A percentile compares a stretch with the other conserved stretches of the same genome.
phyloP scores from a whole-genome alignment of 2,888 invertebrate genomes.

The Chouioia cunea region DNA sequence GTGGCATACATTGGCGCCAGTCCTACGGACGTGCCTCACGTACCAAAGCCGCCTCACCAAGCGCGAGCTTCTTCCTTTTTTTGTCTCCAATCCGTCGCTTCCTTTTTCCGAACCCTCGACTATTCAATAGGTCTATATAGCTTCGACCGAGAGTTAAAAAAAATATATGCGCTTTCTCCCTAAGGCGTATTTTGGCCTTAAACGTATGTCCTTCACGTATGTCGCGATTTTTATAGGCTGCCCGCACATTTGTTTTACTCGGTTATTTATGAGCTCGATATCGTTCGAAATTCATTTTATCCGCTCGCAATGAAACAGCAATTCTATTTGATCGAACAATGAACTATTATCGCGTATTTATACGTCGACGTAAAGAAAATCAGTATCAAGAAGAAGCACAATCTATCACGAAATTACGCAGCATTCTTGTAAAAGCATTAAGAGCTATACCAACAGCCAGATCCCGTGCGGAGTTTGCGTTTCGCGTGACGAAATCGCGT shows the following conservation, averaged over 20 bases:
- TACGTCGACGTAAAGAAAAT: too few species aligned
- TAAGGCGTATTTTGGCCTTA: slow-evolving; percentile 24
- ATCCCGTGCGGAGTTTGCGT: slow-evolving; percentile 1
- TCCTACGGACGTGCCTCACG: slow-evolving; percentile 66
- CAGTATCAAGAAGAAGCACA: too few species aligned
- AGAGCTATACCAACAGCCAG: slow-evolving; percentile 13
- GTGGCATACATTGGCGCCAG: slow-evolving; percentile 67
- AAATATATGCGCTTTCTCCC: slow-evolving; percentile 14
- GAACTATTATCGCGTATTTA: too few species aligned
- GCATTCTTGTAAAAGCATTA: not conserved
- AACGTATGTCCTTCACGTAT: slow-evolving; percentile 7
- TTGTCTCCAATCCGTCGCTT: slow-evolving; percentile 34
- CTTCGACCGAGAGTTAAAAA: slow-evolving; percentile 10
- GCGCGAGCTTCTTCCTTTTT: slow-evolving; percentile 52
- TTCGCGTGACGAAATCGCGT: slow-evolving; percentile 55
- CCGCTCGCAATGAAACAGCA: too few species aligned
- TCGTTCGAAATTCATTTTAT: not conserved
- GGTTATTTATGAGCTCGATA: too few species aligned
- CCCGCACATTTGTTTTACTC: too few species aligned
- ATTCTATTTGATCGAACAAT: too few species aligned
- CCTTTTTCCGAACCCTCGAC: slow-evolving; percentile 35
- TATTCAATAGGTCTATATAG: slow-evolving; percentile 37
- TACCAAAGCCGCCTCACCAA: slow-evolving; percentile 61
- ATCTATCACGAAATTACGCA: not conserved
- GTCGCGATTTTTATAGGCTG: slow-evolving; percentile 20